Conservation (phyloP, 2,797 vertebrate genomes). For the Rhadinocentrus ornatus region DNA sequence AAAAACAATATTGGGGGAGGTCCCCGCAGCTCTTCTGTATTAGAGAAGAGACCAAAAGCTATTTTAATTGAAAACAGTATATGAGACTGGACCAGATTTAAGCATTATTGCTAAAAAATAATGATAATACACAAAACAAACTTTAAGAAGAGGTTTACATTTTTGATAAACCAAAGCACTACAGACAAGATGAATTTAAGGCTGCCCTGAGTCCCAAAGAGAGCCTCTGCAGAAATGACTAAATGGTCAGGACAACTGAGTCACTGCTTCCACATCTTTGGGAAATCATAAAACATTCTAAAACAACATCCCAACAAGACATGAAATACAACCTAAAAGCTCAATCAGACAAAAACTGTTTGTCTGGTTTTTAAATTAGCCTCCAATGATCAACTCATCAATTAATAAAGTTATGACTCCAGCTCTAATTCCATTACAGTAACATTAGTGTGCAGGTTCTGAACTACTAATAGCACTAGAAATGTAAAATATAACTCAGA, state of each 20-base stretch:
- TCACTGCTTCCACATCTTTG: conserved; percentile 68
- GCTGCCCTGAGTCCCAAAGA: conserved; percentile 24
- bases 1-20: not conserved
- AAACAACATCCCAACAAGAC: no score
- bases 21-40: not conserved
- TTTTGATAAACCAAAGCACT: conserved; percentile 18
- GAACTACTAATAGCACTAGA: not conserved
- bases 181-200: conserved; percentile 11
- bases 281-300: conserved; percentile 41
- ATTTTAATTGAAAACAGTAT: not conserved
- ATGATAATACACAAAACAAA: not conserved
- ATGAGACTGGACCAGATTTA: not conserved
- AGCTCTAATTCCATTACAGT: not conserved
- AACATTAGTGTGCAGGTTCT: not conserved
- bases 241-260: conserved; percentile 55
- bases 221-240: conserved; percentile 45
- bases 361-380: not conserved
- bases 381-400: not conserved
- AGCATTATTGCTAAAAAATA: not conserved
- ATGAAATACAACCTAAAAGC: not conserved
- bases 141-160: conserved; percentile 6
- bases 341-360: not conserved
- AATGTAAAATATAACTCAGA: not conserved
- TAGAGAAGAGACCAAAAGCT: not conserved
- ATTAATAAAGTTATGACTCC: not conserved